Evolutionary conservation across 1,140 invertebrate genomes (phyloP).

Genomic region (Leptinotarsa lineolata): DNA sequence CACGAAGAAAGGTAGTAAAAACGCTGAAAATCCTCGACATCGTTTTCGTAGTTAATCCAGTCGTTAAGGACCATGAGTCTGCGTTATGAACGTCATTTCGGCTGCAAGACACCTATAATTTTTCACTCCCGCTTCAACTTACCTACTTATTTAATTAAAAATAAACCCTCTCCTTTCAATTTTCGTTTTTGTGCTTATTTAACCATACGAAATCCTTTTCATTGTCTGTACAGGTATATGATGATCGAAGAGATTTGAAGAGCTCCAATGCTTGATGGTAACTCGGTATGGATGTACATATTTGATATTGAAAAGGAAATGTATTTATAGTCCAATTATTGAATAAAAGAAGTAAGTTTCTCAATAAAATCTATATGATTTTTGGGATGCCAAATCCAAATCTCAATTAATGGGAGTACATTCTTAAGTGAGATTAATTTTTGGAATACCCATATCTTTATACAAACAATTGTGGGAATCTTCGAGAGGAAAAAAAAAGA

Average conservation of each 20-base stretch:
- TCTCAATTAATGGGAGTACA: too few relatives aligned
- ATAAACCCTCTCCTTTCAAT: constrained; percentile 31
- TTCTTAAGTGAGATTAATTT: too few relatives aligned
- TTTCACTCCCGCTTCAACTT: constrained; percentile 35
- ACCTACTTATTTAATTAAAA: constrained; percentile 41
- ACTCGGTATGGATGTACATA: too few relatives aligned
- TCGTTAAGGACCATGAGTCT: constrained; percentile 41
- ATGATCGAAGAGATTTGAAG: neutral
- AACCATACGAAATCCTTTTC: constrained; percentile 18
- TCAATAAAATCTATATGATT: too few relatives aligned
- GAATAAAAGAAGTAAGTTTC: too few relatives aligned
- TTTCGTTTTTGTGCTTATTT: constrained; percentile 35
- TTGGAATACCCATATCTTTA: too few relatives aligned
- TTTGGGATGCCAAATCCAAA: too few relatives aligned
- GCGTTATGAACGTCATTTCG: constrained; percentile 20
- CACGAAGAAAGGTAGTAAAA: neutral
- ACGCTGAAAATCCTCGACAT: constrained; percentile 9
- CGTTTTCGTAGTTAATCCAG: constrained; percentile 32
- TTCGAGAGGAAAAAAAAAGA: too few relatives aligned
- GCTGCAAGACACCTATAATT: constrained; percentile 36
- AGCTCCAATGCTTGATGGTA: too few relatives aligned
- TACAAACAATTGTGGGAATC: too few relatives aligned
- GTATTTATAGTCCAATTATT: too few relatives aligned
- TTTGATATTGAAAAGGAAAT: too few relatives aligned
- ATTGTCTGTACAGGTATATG: constrained; percentile 19